Evolutionary conservation across 2,797 vertebrate species (phyloP), one percentile per base, ranked within the genome.

Genomic region (Silurus lanzhouensis): DNA sequence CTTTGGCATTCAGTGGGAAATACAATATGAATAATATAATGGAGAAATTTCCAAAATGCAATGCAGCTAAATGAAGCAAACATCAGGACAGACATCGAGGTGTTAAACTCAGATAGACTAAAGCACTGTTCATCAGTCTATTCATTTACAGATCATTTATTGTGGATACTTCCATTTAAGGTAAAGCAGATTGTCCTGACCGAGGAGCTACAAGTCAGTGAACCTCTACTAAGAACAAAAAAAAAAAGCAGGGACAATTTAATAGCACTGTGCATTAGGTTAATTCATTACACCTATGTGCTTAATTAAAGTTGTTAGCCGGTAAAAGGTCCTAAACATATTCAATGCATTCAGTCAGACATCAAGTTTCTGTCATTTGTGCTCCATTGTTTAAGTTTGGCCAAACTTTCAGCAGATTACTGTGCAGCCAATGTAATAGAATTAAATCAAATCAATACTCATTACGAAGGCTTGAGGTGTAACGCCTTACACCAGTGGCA

Each of bases 371-470:
- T 31, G 67, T 7, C 44, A 52, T 74, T 55, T 60, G 27, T 55
- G 58, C 3, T 5, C 25, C 31, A 25, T 38, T 1, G 57, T 63
- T 44, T 74, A 9, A 27, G 67, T 83, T 60, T 22, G 20, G 38
- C 31, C 19, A 31, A 79, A 44, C 25, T 20, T 25, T 57, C n/a
- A 19, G 19, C 48, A n/a, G 10, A 20, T 60, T 8, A 38, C 19
- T 80, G 38, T 80, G 76, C 44, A 64, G 52, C 44, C 19, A 81
- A 44, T 20, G 27, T 38, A 81, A 57, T 13, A 67, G 22, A 80
- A 75, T 85, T 63, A 81, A 78, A 2, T 10, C 75, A 77, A 77
- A 77, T 60, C 75, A 14, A 60, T 77, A 60, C 4, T 58, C 31
- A 9, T 8, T 17, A 48, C 57, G 84, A 52, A 17, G 55, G 66